These are phyloP conservation scores for Augiades crinisus DNA, from an alignment of 2,888 invertebrate genomes.

Conservation along the genomic window DNA sequence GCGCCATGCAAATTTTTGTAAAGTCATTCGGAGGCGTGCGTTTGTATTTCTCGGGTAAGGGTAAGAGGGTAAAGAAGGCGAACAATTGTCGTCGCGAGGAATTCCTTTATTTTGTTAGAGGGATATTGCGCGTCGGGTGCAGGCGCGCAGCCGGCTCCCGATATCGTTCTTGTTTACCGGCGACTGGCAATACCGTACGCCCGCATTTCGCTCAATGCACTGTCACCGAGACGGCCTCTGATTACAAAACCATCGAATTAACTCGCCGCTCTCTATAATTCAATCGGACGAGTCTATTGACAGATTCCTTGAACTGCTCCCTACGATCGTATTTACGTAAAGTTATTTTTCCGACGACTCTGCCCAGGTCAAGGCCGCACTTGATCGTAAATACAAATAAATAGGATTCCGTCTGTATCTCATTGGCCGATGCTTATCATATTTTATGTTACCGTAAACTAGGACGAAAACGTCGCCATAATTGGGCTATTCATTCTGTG, in stretches of 20 bases:
- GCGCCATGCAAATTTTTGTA: constrained; percentile 78
- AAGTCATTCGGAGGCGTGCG: constrained; percentile 79
- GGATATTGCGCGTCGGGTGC: constrained; percentile 80
- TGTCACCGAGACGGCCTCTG: constrained; percentile 48
- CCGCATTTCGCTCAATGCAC: constrained; percentile 54
- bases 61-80: constrained; percentile 64
- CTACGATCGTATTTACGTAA: constrained; percentile 27
- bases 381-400: constrained; percentile 73
- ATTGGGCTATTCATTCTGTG: constrained; percentile 52
- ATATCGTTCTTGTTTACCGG: constrained; percentile 64
- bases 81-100: constrained; percentile 74
- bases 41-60: constrained; percentile 77
- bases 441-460: constrained; percentile 52
- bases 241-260: constrained; percentile 35
- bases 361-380: constrained; percentile 60
- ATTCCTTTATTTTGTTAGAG: constrained; percentile 77
- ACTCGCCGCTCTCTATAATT: constrained; percentile 34
- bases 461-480: constrained; percentile 43
- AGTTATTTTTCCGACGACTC: constrained; percentile 51
- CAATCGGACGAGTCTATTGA: constrained; percentile 34
- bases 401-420: constrained; percentile 65
- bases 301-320: constrained; percentile 32
- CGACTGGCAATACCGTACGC: constrained; percentile 52
- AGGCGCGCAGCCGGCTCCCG: constrained; percentile 66
- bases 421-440: constrained; percentile 71